These are phyloP conservation scores for Agapostemon virescens DNA, from an alignment of 2,888 invertebrate species.

Conservation along the genomic window DNA sequence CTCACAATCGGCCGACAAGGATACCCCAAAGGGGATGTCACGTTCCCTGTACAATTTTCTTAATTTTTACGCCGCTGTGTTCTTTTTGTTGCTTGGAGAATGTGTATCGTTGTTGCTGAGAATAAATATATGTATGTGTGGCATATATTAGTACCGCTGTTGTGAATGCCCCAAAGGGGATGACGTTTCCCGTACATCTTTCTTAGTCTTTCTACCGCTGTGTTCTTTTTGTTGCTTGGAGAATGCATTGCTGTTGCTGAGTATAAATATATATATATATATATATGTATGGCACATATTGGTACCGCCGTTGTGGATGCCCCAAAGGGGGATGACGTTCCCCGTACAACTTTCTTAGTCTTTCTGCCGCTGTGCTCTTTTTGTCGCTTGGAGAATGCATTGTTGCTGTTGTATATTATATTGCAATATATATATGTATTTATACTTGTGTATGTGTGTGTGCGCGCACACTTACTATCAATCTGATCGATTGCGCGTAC, in stretches of 20 bases:
- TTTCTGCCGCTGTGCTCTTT: neutral
- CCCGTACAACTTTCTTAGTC: neutral
- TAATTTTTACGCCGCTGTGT: neutral
- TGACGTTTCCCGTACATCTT: neutral
- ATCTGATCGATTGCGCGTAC: constrained; percentile 1
- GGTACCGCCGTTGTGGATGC: too few species aligned
- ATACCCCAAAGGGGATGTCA: neutral
- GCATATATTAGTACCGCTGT: too few species aligned
- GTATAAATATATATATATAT: too few species aligned
- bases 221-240: neutral
- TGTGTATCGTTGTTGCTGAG: neutral
- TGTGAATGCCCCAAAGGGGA: too few species aligned
- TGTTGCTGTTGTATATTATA: too few species aligned
- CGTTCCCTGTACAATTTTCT: neutral
- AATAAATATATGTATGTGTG: too few species aligned
- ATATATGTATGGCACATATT: too few species aligned
- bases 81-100: neutral
- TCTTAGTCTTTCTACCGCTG: neutral
- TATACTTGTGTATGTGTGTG: neutral
- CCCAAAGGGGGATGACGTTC: neutral
- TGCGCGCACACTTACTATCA: neutral
- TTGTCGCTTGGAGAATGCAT: neutral
- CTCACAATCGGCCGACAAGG: neutral
- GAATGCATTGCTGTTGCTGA: neutral
- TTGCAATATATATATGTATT: too few species aligned